phyloP scores from a whole-genome alignment of 35 echinoderm and acorn worm species.

The Heliocidaris erythrogramma region DNA sequence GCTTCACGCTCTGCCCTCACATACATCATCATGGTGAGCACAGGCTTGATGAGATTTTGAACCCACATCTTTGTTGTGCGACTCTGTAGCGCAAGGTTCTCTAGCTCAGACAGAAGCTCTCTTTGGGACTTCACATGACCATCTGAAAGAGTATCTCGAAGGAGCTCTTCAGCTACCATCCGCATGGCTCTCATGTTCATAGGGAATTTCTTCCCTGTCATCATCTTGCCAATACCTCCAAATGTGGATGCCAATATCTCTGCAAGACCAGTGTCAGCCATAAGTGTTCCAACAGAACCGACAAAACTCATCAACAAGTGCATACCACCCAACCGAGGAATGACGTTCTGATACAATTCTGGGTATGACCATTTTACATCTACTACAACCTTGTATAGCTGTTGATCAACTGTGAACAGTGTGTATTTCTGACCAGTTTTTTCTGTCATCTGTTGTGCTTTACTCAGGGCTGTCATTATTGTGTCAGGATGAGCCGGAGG shows the following conservation, averaged over 20 bases:
- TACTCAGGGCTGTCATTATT: too few relatives aligned
- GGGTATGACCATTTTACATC: slow-evolving; percentile 75
- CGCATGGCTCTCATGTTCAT: slow-evolving; percentile 4
- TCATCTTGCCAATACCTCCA: slow-evolving; percentile 62
- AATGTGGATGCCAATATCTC: slow-evolving; percentile 59
- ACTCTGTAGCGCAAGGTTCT: not conserved
- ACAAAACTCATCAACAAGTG: slow-evolving; percentile 60
- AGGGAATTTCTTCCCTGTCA: slow-evolving; percentile 62
- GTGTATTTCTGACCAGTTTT: too few relatives aligned
- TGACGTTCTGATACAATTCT: not conserved
- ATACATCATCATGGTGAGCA: too few relatives aligned
- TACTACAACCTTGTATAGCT: too few relatives aligned
- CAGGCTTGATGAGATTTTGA: too few relatives aligned
- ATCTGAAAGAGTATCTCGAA: not conserved
- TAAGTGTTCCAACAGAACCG: slow-evolving; percentile 50
- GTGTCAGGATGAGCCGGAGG: too few relatives aligned
- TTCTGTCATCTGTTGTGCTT: too few relatives aligned
- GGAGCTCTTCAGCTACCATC: slow-evolving; percentile 44
- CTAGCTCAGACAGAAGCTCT: slow-evolving; percentile 33
- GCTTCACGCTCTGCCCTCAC: too few relatives aligned
- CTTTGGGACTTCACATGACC: slow-evolving; percentile 36
- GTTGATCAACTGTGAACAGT: too few relatives aligned
- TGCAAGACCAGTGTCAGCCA: slow-evolving; percentile 51
- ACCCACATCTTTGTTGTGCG: slow-evolving; percentile 68
- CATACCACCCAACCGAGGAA: too few relatives aligned